Evolutionary conservation across 2,888 invertebrate species (phyloP), one percentile per base, ranked within the genome.

Genomic region (Hydropsyche betteni): DNA sequence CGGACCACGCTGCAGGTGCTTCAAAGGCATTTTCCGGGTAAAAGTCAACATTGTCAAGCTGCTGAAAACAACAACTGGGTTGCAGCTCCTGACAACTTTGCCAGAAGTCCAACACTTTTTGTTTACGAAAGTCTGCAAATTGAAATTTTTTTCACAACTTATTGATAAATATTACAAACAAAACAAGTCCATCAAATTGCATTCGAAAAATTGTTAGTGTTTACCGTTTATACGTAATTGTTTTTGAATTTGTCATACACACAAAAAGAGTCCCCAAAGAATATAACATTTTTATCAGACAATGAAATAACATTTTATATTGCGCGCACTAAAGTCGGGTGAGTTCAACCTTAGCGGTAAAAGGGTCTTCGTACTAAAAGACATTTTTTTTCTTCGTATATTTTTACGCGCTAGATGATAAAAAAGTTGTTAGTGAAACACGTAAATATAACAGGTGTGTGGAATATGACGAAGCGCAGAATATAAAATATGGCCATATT

Each of bases 31-130:
- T 53, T 70, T 70, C 33, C 53, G 8, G 71, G 51, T 52, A 71
- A 44, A 75, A 64, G 52, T 24, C 72, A 72, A 61, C 58, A 16
- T 68, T 61, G 51, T 73, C 75, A 55, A 44, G 44, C 44, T 44
- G 75, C 72, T 73, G 75, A 75, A 77, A 77, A 73, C 75, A 75
- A 75, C 75, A 75, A 77, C 68, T 75, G 58, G 16, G 70, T 70
- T 69, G 70, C 72, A 71, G 69, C 73, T 24, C 58, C 73, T 38
- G 69, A 68, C 75, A 75, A 77, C 74, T 76, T 76, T 76, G 51
- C 64, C 68, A 38, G 68, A 68, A 76, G 74, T 76, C 74, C 69
- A 68, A 69, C 69, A 74, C 74, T 76, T 76, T 74, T 52, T 52
- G 24, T 4, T 5, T 8, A 44, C 44, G 44, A 10, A 44, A 44